These are phyloP conservation scores for Matsumyia berberina DNA, from an alignment of 2,888 invertebrate species.

Conservation along the genomic window DNA sequence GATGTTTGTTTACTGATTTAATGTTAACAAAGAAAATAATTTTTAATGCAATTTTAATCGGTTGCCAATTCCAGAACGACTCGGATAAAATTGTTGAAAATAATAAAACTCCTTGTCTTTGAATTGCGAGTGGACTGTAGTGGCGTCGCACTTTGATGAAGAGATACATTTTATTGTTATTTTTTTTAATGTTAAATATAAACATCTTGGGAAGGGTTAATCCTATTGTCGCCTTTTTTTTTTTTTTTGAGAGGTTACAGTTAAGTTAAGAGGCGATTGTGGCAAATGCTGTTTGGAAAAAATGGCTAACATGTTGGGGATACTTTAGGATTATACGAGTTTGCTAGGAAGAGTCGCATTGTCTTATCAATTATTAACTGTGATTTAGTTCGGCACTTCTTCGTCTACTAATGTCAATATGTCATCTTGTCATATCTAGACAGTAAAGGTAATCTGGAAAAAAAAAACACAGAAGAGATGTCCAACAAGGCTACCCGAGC, in stretches of 20 bases:
- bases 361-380: no score
- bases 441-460: no score
- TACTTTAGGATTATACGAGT: no score
- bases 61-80: slow-evolving; percentile 61
- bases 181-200: slow-evolving; percentile 11
- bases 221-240: neutral
- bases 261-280: neutral
- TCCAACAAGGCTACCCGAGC: no score
- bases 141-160: slow-evolving; percentile 6
- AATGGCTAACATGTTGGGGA: no score
- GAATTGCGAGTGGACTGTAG: slow-evolving; percentile 26
- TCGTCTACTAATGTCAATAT: no score
- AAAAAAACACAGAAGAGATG: no score
- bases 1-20: slow-evolving; percentile 63
- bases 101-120: slow-evolving; percentile 66
- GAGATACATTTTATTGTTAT: slow-evolving; percentile 38
- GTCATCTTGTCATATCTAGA: no score
- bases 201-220: slow-evolving; percentile 8
- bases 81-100: slow-evolving; percentile 51
- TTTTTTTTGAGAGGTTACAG: slow-evolving; percentile 5
- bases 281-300: neutral
- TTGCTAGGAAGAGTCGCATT: no score
- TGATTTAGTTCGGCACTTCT: no score
- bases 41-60: slow-evolving; percentile 68
- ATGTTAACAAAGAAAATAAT: slow-evolving; percentile 53